Base-by-base conservation (phyloP, 2,888 invertebrate species). In the Spodoptera picta region DNA sequence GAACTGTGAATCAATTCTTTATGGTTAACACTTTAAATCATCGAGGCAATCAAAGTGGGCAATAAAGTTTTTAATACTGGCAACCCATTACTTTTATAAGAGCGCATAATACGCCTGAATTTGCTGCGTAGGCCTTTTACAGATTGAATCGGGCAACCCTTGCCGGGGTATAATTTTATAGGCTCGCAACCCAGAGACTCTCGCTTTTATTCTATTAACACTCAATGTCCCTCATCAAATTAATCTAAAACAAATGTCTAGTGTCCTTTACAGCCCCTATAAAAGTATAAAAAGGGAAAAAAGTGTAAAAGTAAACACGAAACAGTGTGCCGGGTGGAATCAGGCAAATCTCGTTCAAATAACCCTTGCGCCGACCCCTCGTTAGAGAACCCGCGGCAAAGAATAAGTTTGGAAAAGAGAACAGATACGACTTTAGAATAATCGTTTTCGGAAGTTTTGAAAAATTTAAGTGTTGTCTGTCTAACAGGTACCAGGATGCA, bases 311-410 rank as follows among this genome's bases (percentile, higher is more conserved):
- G 83, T 80, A 82, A 77, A 77, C 80, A 77, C 77, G 57, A 74
- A 77, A 77, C 80, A 74, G 66, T 69, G 68, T 80, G 81, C 77
- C 77, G 76, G 73, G 36, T 69, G 75, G 83, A 87, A 87, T 87
- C 87, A 87, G 84, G 80, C 83, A 82, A 86, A 85, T 86, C 83
- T 84, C 86, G 86, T 83, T 66, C 84, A 87, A 88, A 88, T 79
- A 88, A 87, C 87, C 88, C 86, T 88, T 87, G 79, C 77, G 62
- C 69, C 73, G 80, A 77, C 76, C 86, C 81, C 83, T 87, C 86
- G 87, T 87, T 87, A 87, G 72, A 72, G 71, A 53, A 59, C 65
- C 65, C 59, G 51, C 4, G 44, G 1, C 72, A 55, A n/a, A 77
- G 83, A 82, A 9, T 71, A 78, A 62, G 14, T 27, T 6, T 14